These are phyloP conservation scores for Saiga tatarica DNA, from an alignment of 2,113 vertebrate genomes.

Conservation along the genomic window DNA sequence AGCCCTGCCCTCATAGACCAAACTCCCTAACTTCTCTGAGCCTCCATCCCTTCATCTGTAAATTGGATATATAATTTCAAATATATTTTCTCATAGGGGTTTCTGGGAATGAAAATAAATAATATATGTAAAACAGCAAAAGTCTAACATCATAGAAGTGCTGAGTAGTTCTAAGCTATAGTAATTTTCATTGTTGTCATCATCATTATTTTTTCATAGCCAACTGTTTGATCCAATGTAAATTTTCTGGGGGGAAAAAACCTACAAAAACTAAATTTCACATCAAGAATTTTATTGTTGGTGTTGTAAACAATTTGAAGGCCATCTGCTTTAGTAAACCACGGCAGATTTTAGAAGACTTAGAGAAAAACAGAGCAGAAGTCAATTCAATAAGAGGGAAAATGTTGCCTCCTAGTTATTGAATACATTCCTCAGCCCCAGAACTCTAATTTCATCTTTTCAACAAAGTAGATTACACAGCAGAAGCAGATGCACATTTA, in stretches of 20 bases:
- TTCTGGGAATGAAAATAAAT: constrained; percentile 4
- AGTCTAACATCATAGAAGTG: neutral
- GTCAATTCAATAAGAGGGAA: neutral
- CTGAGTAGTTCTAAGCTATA: neutral
- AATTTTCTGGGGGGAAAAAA: neutral
- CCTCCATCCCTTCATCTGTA: neutral
- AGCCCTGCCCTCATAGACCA: neutral
- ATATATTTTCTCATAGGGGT: neutral
- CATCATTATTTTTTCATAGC: neutral
- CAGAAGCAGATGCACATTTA: neutral
- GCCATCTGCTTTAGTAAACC: neutral
- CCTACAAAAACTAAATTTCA: neutral
- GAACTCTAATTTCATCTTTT: neutral
- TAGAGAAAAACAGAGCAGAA: neutral
- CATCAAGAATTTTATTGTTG: neutral
- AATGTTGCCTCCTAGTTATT: neutral
- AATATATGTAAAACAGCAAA: neutral
- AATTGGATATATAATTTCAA: neutral
- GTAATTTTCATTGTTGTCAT: neutral
- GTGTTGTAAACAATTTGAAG: neutral
- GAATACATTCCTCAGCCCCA: neutral
- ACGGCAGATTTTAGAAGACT: neutral
- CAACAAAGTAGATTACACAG: neutral
- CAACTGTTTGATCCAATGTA: neutral
- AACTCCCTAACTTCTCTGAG: neutral